phyloP scores from a whole-genome alignment of 1,140 invertebrate genomes.

The Thaumetopoea pityocampa region DNA sequence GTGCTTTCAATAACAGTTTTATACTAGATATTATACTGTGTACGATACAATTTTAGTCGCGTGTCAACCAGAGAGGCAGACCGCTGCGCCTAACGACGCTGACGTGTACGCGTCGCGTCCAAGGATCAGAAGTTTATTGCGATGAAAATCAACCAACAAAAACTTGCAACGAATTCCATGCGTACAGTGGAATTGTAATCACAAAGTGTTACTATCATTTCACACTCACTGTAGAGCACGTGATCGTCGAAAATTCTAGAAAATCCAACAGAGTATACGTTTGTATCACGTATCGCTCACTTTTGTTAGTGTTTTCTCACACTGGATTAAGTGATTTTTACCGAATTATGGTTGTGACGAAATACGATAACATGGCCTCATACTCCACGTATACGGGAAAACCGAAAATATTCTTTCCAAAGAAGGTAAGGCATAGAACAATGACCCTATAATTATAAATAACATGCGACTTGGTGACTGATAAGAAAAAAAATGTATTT shows the following conservation, averaged over 20 bases:
- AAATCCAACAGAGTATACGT: slow-evolving; percentile 29
- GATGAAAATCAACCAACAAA: slow-evolving; percentile 61
- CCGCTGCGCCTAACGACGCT: slow-evolving; percentile 34
- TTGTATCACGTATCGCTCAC: slow-evolving; percentile 26
- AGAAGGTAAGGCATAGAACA: slow-evolving; percentile 58
- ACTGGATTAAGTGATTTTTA: slow-evolving; percentile 46
- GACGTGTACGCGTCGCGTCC: slow-evolving; percentile 60
- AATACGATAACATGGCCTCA: slow-evolving; percentile 72
- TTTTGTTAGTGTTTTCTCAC: slow-evolving; percentile 49
- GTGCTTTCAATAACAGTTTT: slow-evolving; percentile 42
- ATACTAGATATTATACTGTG: slow-evolving; percentile 36
- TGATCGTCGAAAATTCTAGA: slow-evolving; percentile 68
- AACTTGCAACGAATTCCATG: slow-evolving; percentile 51
- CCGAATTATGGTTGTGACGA: slow-evolving; percentile 71
- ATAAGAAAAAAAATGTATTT: slow-evolving; percentile 14
- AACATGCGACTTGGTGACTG: slow-evolving; percentile 10
- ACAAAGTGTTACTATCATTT: slow-evolving; percentile 35
- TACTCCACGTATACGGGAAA: slow-evolving; percentile 70
- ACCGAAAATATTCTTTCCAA: slow-evolving; percentile 72
- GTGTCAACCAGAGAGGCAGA: slow-evolving; percentile 24
- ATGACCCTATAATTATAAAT: slow-evolving; percentile 5
- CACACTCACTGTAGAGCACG: slow-evolving; percentile 40
- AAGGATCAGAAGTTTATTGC: slow-evolving; percentile 65
- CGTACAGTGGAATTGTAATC: slow-evolving; percentile 36
- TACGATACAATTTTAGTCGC: slow-evolving; percentile 19